Evolutionary conservation across 2,888 invertebrate species (phyloP).

Genomic region (Drosophila kanekoi): DNA sequence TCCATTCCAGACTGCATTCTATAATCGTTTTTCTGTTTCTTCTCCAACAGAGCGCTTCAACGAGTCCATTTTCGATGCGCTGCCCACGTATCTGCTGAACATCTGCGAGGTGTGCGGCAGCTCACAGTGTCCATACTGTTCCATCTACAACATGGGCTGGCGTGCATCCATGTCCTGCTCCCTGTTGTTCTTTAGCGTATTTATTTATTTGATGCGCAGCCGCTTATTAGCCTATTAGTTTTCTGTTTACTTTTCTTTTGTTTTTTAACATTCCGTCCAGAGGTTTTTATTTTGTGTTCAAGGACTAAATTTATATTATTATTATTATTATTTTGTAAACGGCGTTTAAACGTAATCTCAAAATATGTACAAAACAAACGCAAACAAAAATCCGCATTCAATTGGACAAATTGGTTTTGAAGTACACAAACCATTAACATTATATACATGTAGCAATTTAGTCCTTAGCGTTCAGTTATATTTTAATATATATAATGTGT

Average conservation of each 20-base stretch:
- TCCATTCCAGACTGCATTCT: neutral
- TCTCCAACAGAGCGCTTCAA: constrained; percentile 91
- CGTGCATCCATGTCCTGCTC: constrained; percentile 81
- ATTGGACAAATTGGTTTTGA: constrained; percentile 31
- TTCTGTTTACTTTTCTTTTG: constrained; percentile 36
- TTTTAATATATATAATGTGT: constrained; percentile 20
- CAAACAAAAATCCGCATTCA: constrained; percentile 22
- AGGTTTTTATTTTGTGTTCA: constrained; percentile 42
- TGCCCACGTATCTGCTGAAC: constrained; percentile 93
- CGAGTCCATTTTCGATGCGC: constrained; percentile 95
- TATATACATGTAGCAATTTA: constrained; percentile 24
- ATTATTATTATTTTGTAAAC: constrained; percentile 20
- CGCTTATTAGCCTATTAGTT: constrained; percentile 54
- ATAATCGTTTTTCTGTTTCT: neutral
- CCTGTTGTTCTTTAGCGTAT: constrained; percentile 80
- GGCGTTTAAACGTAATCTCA: constrained; percentile 32
- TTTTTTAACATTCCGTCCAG: constrained; percentile 74
- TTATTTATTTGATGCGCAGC: constrained; percentile 81
- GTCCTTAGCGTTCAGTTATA: constrained; percentile 38
- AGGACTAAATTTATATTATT: constrained; percentile 27
- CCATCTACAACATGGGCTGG: constrained; percentile 90
- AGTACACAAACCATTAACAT: constrained; percentile 34
- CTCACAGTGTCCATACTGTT: constrained; percentile 96
- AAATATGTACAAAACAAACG: constrained; percentile 71
- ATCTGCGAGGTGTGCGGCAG: constrained; percentile 98